Evolutionary conservation across 1,140 invertebrate species (phyloP), one percentile per base, ranked within the genome.

Genomic region (Leucophenga varia): DNA sequence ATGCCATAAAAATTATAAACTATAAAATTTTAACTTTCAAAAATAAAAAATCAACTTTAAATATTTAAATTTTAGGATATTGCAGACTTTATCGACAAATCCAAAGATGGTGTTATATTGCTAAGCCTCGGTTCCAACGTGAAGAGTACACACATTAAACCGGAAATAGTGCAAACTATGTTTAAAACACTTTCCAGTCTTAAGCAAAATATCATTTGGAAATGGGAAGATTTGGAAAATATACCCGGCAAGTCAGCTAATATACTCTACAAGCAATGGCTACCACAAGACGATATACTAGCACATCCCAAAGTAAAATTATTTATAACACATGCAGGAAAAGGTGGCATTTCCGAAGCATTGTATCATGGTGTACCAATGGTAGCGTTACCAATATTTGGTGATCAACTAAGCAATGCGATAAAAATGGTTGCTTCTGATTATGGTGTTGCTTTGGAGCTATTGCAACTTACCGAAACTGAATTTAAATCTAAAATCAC

Each of bases 321-420:
- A 0, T 88, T 91, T 56, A 83, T 91, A 14, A 86, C 85, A 0
- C 86, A 90, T 59, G 86, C 85, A n/a, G 88, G 89, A 14, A 72
- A 84, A 30, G 79, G 86, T 31, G 86, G 87, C 32, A 76, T 84
- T 10, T 80, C 85, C 43, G 88, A 91, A 74, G 81, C 86, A 2
- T 68, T 88, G 6, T 84, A 84, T 72, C 82, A 86, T 56, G 83
- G 81, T 57, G 81, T 87, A 4, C 88, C 88, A 3, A 80, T 89
- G 41, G 72, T 90, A 21, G 84, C 83, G 0, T 76, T 89, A 20
- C 88, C 88, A 7, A 74, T 88, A 16, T 81, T 85, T 39, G 79
- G 77, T 31, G 85, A 87, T 64, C 86, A 88, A 57, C 74, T 64
- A 0, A 76, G 75, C 12, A 85, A 85, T 55, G 72, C 80, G 7